phyloP scores from a whole-genome alignment of 2,888 invertebrate genomes.

The Nezara viridula region DNA sequence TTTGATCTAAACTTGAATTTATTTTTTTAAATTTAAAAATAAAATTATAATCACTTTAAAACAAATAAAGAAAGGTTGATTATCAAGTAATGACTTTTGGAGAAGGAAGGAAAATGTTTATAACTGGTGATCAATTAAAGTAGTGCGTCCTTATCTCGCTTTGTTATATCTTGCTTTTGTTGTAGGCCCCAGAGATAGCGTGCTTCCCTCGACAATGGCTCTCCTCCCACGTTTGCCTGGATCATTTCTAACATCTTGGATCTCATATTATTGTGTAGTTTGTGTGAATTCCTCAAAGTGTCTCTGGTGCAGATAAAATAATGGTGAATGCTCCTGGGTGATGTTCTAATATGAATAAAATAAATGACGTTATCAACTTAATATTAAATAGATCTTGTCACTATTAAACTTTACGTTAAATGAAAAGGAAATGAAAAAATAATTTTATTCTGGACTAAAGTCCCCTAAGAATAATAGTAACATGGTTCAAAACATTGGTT shows the following conservation, averaged over 20 bases:
- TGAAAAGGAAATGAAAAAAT: no score
- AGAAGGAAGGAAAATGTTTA: background rate
- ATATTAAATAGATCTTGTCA: no score
- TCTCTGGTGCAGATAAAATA: background rate
- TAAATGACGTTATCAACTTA: no score
- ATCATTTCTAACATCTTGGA: background rate
- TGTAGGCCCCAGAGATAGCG: background rate
- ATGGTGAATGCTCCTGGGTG: background rate
- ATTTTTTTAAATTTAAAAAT: no score
- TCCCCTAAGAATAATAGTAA: no score
- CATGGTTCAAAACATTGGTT: no score
- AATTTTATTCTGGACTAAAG: no score
- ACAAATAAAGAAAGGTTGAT: no score
- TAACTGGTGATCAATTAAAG: slow-evolving; percentile 2
- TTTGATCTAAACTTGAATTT: no score
- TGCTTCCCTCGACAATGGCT: background rate
- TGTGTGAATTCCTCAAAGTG: background rate
- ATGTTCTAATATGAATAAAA: no score
- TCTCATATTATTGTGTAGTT: background rate
- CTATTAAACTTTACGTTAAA: no score
- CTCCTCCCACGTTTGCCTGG: background rate
- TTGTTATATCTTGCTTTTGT: background rate
- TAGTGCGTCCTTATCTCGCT: background rate
- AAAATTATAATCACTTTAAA: no score
- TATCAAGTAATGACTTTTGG: background rate